These are phyloP conservation scores for Oreotragus oreotragus DNA, from an alignment of 2,113 vertebrate species.

Conservation along the genomic window DNA sequence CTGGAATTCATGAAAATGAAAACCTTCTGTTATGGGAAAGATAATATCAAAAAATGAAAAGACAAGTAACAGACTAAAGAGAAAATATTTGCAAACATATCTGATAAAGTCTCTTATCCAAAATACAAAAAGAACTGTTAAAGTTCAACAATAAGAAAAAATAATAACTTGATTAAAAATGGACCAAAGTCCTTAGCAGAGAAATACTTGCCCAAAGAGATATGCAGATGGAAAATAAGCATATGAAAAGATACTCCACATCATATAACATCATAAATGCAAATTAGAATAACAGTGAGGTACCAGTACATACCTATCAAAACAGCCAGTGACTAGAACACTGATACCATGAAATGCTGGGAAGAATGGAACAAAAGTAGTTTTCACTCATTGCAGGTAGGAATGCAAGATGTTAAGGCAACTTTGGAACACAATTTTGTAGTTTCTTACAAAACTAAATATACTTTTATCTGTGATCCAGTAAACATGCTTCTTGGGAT, in stretches of 20 bases:
- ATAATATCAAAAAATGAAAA: background rate
- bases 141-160: background rate
- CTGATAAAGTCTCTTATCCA: background rate
- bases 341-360: background rate
- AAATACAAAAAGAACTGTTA: background rate
- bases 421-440: background rate
- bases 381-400: background rate
- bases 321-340: background rate
- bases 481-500: background rate
- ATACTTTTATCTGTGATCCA: background rate
- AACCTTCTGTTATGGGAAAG: background rate
- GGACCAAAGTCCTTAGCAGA: background rate
- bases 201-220: background rate
- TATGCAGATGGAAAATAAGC: background rate
- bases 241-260: background rate
- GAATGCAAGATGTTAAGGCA: background rate
- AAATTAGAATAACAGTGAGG: background rate
- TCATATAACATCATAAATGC: background rate
- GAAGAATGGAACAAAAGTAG: background rate
- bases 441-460: background rate
- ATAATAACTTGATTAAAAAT: background rate
- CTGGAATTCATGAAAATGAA: background rate
- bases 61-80: background rate
- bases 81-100: background rate
- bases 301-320: background rate